phyloP scores from a whole-genome alignment of 2,888 invertebrate genomes.

The Amorpha juglandis region DNA sequence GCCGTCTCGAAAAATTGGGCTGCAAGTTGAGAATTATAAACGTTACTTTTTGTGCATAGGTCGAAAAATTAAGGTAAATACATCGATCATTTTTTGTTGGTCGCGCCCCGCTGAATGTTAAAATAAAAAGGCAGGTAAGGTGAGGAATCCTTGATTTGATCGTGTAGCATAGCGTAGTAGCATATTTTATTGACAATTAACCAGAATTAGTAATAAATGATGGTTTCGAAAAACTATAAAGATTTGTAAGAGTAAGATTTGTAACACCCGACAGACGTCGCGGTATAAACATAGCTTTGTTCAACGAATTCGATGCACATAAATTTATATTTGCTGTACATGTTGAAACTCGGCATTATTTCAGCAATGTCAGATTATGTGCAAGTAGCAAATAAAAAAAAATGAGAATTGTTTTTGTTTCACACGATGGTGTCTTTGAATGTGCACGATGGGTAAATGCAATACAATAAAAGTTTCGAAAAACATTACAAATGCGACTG shows the following conservation, averaged over 20 bases:
- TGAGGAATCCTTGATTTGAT: no score
- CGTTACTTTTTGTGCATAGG: neutral
- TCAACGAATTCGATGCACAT: neutral
- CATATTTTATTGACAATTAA: no score
- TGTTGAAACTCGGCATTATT: slow-evolving; percentile 12
- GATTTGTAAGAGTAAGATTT: no score
- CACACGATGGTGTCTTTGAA: slow-evolving; percentile 17
- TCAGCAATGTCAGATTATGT: neutral
- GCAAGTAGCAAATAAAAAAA: slow-evolving; percentile 17
- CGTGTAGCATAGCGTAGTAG: no score
- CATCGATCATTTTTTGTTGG: no score
- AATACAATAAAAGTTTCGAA: slow-evolving; percentile 6
- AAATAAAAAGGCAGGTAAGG: no score
- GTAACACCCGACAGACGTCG: no score
- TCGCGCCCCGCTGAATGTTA: no score
- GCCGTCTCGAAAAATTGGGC: slow-evolving; percentile 90
- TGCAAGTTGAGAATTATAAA: slow-evolving; percentile 63
- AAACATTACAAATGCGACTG: neutral
- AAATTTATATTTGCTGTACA: neutral
- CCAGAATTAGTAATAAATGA: no score
- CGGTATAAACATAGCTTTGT: no score
- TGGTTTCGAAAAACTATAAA: no score
- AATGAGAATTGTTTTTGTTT: slow-evolving; percentile 14
- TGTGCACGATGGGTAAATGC: slow-evolving; percentile 11
- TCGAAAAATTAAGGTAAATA: neutral